Base-by-base conservation (phyloP, 2,797 vertebrate species). In the Tokudaia muenninki region DNA sequence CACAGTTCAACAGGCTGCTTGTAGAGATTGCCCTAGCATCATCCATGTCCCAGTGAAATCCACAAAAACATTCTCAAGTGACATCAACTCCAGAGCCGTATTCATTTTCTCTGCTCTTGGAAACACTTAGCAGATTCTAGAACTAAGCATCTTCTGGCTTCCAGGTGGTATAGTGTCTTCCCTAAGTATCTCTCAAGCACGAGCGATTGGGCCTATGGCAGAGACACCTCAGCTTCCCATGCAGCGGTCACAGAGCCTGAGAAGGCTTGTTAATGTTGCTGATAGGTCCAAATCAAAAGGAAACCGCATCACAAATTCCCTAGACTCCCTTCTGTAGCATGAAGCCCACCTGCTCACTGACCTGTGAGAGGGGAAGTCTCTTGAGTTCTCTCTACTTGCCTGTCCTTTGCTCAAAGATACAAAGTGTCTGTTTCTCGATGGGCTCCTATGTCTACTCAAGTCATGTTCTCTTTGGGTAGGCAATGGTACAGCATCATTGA, bases 341-440 rank as follows among this genome's bases (percentile, higher is more conserved):
- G 31, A 34, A n/a, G 24, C 19, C 63, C n/a, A 10, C 21, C 31
- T 52, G 21, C 31, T 87, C 6, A 16, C 44, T 52, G 21, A 70
- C 44, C 24, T 70, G 63, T 70, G 47, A 52, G 44, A 86, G 63
- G 16, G 16, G 84, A n/a, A 24, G 77, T 1, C 1, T 29, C n/a
- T 21, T 6, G 3, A 0, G 22, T 16, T 2, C 63, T 70, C 44
- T 52, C 74, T 13, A 0, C 24, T 47, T 63, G 7, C n/a, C 55
- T 22, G 24, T 81, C 57, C 52, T 94, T 91, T 41, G 24, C 52
- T 90, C 70, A 47, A n/a, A 90, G 37, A 75, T 34, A 21, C n/a
- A 50, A 24, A 55, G 4, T 11, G 4, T 37, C 1, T 17, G 47
- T 12, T 1, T n/a, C 34, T 37, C 6, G 2, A 17, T 50, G 22